Evolutionary conservation across 2,888 invertebrate genomes (phyloP).

Genomic region (Meta bourneti): DNA sequence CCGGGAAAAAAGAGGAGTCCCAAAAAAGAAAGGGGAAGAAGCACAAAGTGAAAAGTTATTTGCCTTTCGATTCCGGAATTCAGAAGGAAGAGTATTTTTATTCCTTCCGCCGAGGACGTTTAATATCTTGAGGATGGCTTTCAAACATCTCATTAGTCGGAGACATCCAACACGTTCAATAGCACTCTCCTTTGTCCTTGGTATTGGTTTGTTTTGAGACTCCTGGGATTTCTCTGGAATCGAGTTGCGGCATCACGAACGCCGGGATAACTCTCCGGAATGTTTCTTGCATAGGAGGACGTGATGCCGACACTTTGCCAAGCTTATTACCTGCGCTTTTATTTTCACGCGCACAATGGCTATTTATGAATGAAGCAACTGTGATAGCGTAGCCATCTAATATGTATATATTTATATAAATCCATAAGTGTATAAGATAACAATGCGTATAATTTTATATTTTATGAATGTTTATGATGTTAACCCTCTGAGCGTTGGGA

Average conservation of each 20-base stretch:
- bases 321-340: too few relatives aligned
- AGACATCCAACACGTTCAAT: slow-evolving; percentile 20
- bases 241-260: too few relatives aligned
- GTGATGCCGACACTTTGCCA: too few relatives aligned
- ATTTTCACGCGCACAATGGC: too few relatives aligned
- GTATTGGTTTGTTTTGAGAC: slow-evolving; percentile 22
- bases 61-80: slow-evolving; percentile 67
- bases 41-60: slow-evolving; percentile 71
- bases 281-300: too few relatives aligned
- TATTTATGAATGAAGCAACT: too few relatives aligned
- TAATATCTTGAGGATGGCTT: slow-evolving; percentile 53
- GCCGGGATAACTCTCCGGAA: too few relatives aligned
- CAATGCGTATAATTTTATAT: too few relatives aligned
- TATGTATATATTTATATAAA: neutral
- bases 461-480: too few relatives aligned
- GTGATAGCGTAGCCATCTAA: too few relatives aligned
- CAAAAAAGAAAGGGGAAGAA: slow-evolving; percentile 48
- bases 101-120: slow-evolving; percentile 25
- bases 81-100: slow-evolving; percentile 19
- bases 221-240: neutral
- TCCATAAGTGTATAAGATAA: too few relatives aligned
- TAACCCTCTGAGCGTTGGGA: too few relatives aligned
- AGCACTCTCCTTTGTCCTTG: neutral
- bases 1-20: slow-evolving; percentile 33
- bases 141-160: slow-evolving; percentile 61